phyloP scores from a whole-genome alignment of 2,113 vertebrate species.

The Hystrix cristata region DNA sequence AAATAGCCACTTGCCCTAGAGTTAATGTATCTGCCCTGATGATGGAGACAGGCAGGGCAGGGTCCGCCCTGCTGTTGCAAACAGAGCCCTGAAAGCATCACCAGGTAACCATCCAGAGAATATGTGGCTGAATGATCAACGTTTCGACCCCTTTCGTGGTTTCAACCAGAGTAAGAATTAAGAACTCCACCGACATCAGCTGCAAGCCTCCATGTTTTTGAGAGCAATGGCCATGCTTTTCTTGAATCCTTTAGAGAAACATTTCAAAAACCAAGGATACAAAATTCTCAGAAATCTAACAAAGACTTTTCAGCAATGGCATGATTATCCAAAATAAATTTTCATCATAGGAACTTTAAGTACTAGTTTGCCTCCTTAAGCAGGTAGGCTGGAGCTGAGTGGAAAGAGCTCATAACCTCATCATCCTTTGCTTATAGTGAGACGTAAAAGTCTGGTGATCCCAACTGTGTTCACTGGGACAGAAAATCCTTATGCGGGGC shows the following conservation, averaged over 20 bases:
- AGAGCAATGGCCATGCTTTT: neutral
- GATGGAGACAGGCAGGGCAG: neutral
- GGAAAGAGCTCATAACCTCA: neutral
- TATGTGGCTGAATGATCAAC: neutral
- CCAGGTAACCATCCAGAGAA: neutral
- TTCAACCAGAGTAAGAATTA: slow-evolving; percentile 26
- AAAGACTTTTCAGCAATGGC: neutral
- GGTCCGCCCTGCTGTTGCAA: neutral
- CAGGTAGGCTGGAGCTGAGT: neutral
- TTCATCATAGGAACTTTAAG: neutral
- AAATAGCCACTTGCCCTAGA: neutral
- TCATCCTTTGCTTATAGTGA: neutral
- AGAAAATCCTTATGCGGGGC: neutral
- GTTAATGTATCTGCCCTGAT: neutral
- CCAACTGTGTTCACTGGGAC: neutral
- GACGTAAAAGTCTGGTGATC: neutral
- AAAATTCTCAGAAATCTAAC: slow-evolving; percentile 31
- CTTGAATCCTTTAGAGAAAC: neutral
- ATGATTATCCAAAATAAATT: neutral
- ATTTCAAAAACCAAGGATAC: slow-evolving; percentile 29
- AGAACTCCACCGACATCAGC: neutral
- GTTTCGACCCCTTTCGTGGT: slow-evolving; percentile 24
- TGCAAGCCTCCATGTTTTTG: neutral
- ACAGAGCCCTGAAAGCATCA: neutral
- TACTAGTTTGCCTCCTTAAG: neutral